Evolutionary conservation across 2,113 vertebrate genomes (phyloP), one percentile per base, ranked within the genome.

Genomic region (Polypterus bichir): DNA sequence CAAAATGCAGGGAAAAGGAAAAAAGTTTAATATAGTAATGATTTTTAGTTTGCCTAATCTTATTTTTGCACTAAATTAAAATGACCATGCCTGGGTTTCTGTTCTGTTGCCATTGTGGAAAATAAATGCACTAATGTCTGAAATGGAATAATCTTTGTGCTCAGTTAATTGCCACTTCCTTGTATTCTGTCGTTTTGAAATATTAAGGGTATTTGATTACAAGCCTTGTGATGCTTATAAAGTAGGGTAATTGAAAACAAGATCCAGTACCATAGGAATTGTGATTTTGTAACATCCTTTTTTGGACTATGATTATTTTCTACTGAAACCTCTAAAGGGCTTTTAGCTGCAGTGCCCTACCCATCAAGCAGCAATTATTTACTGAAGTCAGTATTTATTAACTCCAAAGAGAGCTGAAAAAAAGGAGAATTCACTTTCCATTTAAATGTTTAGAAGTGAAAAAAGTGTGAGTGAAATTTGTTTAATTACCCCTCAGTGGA

Each of bases 301-400:
- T 51, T 51, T 51, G 49, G 49, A 51, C 49, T 9, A 27, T 27
- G 49, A 51, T 51, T 51, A 51, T 51, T 51, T 9, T 51, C 49
- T 7, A 9, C 49, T 51, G 49, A 51, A 51, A 51, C 49, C 49
- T 51, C 49, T 51, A 9, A 51, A 51, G 49, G 49, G 49, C 49
- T 51, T 51, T 51, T 51, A 51, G 49, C 49, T 51, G 49, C 9
- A 51, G 49, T 51, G 49, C 49, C 49, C 49, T 7, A 9, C 49
- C 49, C 49, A 51, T 51, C 9, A 51, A 51, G 49, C 49, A 51
- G 49, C 49, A 51, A 51, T 51, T 51, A 51, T 51, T 51, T 51
- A 51, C 49, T 51, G 49, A 51, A 51, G 49, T 51, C 49, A 51
- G 49, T 51, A 51, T 51, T 51, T 51, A 51, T 51, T 51, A 51